A percentile compares a stretch with the other conserved stretches of the same genome.
These are phyloP conservation scores for Microtus oregoni DNA, from an alignment of 2,113 vertebrate species.

Conservation along the genomic window DNA sequence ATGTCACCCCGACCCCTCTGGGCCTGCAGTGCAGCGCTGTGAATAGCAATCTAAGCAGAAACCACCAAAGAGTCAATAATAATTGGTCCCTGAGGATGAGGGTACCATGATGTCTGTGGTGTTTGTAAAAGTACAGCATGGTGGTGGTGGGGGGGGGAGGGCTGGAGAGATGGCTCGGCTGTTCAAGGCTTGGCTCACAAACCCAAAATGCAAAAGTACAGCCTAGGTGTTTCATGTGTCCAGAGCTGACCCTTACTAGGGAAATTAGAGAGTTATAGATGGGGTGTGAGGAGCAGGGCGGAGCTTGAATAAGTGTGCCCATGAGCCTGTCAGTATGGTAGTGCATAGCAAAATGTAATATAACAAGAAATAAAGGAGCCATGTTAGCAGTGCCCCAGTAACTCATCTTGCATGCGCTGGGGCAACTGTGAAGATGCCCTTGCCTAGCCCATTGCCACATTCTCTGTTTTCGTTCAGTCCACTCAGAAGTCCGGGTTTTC, in stretches of 20 bases:
- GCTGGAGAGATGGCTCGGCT: not conserved
- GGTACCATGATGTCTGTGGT: not conserved
- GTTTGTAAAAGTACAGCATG: not conserved
- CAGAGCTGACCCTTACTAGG: not conserved
- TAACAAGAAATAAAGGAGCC: not conserved
- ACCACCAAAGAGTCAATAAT: constrained; percentile 15
- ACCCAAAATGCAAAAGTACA: not conserved
- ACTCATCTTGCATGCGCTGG: not conserved
- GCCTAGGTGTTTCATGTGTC: not conserved
- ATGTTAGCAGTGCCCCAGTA: not conserved
- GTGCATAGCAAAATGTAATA: not conserved
- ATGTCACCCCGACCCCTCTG: not conserved
- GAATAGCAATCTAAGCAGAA: constrained; percentile 44
- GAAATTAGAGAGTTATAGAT: not conserved
- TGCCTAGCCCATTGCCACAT: not conserved
- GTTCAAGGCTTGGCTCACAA: not conserved
- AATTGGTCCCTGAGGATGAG: not conserved
- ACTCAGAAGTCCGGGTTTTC: not conserved
- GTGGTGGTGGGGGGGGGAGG: not conserved
- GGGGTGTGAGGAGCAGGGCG: not conserved
- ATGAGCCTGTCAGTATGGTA: not conserved
- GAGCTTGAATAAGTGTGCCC: not conserved
- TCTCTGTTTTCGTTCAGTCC: not conserved
- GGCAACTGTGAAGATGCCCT: not conserved
- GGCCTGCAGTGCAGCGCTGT: not conserved